Conservation (phyloP, 2,113 vertebrate species). For the Corythornis cristatus region DNA sequence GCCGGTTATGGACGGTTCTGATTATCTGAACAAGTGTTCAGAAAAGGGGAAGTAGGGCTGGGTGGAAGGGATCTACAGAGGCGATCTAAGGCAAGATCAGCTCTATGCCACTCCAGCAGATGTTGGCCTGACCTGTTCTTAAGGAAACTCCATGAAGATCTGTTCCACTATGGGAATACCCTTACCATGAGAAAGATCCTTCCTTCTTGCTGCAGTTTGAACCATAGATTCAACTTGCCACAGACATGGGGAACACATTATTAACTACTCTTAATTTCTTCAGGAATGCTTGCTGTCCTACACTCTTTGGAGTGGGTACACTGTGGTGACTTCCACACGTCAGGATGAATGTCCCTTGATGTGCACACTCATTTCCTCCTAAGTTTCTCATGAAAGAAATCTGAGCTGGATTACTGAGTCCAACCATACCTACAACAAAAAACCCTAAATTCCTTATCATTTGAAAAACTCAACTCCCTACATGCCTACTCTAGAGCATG, state of each 20-base stretch:
- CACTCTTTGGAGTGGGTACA: background rate
- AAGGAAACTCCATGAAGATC: background rate
- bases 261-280: background rate
- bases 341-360: background rate
- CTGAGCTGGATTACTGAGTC: background rate
- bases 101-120: background rate
- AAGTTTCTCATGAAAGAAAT: background rate
- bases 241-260: rapidly evolving
- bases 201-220: background rate
- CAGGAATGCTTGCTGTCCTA: background rate
- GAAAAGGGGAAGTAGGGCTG: background rate
- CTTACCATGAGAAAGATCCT: background rate
- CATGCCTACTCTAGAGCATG: too few relatives aligned
- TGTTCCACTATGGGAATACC: background rate
- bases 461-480: too few relatives aligned
- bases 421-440: too few relatives aligned
- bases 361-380: background rate
- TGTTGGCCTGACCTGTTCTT: background rate
- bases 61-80: background rate
- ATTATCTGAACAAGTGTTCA: background rate
- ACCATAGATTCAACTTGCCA: background rate
- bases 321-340: background rate
- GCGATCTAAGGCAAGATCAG: background rate
- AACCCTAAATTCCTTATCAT: too few relatives aligned
- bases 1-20: background rate